Percentiles rank a stretch among this genome's conserved stretches.
phyloP scores from a whole-genome alignment of 2,113 vertebrate genomes.

The Saimiri boliviensis region DNA sequence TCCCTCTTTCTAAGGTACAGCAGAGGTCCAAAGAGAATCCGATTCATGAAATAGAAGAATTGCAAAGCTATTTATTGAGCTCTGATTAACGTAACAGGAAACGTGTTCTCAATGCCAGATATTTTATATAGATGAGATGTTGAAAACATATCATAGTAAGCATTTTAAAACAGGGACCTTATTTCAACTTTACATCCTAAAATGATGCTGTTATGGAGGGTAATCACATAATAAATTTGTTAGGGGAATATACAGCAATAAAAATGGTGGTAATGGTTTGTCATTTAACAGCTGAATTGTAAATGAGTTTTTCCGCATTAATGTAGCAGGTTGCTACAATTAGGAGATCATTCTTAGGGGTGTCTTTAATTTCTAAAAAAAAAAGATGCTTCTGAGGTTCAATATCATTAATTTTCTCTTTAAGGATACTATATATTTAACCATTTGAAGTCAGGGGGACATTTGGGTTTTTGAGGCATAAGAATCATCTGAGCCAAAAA shows the following conservation, averaged over 20 bases:
- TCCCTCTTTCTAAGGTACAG: not conserved
- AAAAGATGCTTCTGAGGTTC: constrained; percentile 51
- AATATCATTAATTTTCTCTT: constrained; percentile 70
- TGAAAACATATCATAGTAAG: constrained; percentile 57
- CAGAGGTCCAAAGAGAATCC: not conserved
- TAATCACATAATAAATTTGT: constrained; percentile 86
- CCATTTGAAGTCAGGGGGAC: not conserved
- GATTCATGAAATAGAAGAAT: not conserved
- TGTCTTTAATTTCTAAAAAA: constrained; percentile 74
- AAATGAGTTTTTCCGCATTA: constrained; percentile 82
- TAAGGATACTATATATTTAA: constrained; percentile 11
- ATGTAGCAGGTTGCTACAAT: constrained; percentile 78
- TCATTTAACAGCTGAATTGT: constrained; percentile 84
- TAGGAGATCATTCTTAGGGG: constrained; percentile 78
- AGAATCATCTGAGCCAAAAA: not conserved
- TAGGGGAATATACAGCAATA: constrained; percentile 81
- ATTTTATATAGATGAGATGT: constrained; percentile 36
- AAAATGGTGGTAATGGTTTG: constrained; percentile 83
- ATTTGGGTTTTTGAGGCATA: not conserved
- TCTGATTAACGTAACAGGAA: not conserved
- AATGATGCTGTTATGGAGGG: constrained; percentile 69
- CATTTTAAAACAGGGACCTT: constrained; percentile 71
- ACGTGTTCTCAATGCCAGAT: not conserved
- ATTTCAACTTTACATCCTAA: constrained; percentile 76
- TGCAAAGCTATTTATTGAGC: not conserved